Base-by-base conservation (phyloP, 2,797 vertebrate genomes). In the Oophaga sylvatica region DNA sequence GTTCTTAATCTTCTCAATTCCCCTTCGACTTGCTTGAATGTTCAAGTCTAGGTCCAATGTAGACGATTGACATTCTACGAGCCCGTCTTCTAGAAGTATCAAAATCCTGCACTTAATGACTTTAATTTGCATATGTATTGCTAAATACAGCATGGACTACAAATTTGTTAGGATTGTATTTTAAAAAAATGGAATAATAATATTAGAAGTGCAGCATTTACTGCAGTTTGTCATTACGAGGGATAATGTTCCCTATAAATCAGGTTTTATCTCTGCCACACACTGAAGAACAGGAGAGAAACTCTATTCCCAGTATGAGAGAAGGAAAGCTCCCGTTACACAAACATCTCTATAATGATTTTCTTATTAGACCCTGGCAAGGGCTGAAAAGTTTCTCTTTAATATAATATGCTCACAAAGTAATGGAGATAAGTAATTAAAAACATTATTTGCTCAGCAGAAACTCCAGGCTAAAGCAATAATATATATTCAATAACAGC, bases 171-270 rank as follows among this genome's bases (percentile, higher is more conserved):
- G 29, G 62, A 77, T 29, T 77, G 83, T 45, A 48, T 48, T 84
- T 62, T n/a, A 62, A 75, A 75, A 59, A 80, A 80, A 84, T 26
- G n/a, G 26, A 81, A 84, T 84, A 85, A 85, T 88, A 56, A 81
- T 88, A 88, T 81, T 85, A 82, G 63, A 80, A 85, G 59, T 68
- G 80, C 17, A 60, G 71, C 68, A 82, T 86, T 89, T 83, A 81
- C 79, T 67, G 79, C 84, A 29, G 70, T 53, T 77, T 89, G 88
- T 83, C 80, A 83, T 82, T 83, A 70, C 62, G 13, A 60, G 29
- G 71, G 83, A 85, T 88, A 88, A 88, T 85, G 82, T 84, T 81
- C 75, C 77, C 59, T 81, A 88, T 88, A 88, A 85, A 88, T 86
- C 87, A 88, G 48, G 41, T 81, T 81, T 85, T 85, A 85, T 88